A percentile compares a stretch with the other conserved stretches of the same genome.
These are phyloP conservation scores for Chelonoidis abingdonii DNA, from an alignment of 2,113 vertebrate species.

Conservation along the genomic window DNA sequence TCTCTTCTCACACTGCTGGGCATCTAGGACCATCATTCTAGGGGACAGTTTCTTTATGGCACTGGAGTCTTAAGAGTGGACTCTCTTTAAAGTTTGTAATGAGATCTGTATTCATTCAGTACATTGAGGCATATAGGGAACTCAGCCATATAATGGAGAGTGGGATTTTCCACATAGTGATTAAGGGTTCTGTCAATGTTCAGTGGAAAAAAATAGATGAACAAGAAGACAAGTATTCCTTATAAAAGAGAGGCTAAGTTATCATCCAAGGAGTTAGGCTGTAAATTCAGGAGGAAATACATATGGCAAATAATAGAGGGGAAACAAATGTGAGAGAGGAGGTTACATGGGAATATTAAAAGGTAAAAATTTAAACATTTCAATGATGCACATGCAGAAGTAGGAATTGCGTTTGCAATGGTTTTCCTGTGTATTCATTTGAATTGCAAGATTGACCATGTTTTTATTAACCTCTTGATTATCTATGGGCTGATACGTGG, in stretches of 20 bases:
- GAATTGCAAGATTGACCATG: background rate
- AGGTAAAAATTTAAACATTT: background rate
- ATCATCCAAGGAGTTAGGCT: background rate
- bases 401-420: background rate
- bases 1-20: background rate
- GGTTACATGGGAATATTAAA: background rate
- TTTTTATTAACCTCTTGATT: background rate
- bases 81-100: background rate
- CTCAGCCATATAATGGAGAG: background rate
- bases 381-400: background rate
- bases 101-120: background rate
- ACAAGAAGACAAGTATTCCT: background rate
- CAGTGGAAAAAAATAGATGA: background rate
- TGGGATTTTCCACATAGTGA: background rate
- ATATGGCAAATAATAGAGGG: background rate
- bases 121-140: background rate
- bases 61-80: background rate
- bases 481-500: background rate
- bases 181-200: background rate
- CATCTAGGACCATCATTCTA: background rate
- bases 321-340: background rate
- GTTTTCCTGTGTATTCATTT: background rate
- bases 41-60: background rate
- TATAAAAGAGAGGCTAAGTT: background rate
- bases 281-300: background rate